Evolutionary conservation across 2,888 invertebrate species (phyloP).

Genomic region (Stenurella melanura): DNA sequence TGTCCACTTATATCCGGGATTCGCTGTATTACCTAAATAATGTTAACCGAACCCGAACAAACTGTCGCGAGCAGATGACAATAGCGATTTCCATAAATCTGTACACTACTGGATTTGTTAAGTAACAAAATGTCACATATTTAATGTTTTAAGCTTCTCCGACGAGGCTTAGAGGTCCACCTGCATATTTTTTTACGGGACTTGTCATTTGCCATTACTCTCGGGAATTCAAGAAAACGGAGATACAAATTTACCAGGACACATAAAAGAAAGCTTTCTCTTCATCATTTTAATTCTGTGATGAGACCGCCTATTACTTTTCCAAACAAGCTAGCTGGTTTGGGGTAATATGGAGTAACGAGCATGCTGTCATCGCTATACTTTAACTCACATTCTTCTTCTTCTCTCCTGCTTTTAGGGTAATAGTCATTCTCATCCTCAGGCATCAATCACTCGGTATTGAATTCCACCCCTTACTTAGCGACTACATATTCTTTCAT

Average conservation of each 20-base stretch:
- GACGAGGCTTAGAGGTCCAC: background rate
- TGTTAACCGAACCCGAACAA: too few relatives aligned
- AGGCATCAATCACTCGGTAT: constrained; percentile 61
- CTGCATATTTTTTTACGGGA: constrained; percentile 15
- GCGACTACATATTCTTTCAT: constrained; percentile 48
- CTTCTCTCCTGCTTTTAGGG: constrained; percentile 59
- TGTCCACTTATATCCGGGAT: too few relatives aligned
- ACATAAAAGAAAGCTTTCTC: constrained; percentile 60
- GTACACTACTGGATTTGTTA: background rate
- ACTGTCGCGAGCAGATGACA: too few relatives aligned
- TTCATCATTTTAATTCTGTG: constrained; percentile 64
- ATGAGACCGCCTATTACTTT: constrained; percentile 63
- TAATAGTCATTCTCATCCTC: constrained; percentile 58
- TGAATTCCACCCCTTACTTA: constrained; percentile 49
- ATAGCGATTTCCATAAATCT: background rate
- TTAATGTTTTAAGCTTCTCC: background rate
- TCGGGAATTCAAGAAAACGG: constrained; percentile 3
- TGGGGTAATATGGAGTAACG: constrained; percentile 62
- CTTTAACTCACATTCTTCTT: constrained; percentile 64
- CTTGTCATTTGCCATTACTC: constrained; percentile 4
- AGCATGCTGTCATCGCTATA: constrained; percentile 62
- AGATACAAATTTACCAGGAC: constrained; percentile 49
- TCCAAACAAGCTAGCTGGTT: constrained; percentile 59
- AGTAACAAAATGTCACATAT: background rate
- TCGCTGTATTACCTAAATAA: too few relatives aligned